phyloP scores from a whole-genome alignment of 2,888 invertebrate species.

The Apamea anceps region DNA sequence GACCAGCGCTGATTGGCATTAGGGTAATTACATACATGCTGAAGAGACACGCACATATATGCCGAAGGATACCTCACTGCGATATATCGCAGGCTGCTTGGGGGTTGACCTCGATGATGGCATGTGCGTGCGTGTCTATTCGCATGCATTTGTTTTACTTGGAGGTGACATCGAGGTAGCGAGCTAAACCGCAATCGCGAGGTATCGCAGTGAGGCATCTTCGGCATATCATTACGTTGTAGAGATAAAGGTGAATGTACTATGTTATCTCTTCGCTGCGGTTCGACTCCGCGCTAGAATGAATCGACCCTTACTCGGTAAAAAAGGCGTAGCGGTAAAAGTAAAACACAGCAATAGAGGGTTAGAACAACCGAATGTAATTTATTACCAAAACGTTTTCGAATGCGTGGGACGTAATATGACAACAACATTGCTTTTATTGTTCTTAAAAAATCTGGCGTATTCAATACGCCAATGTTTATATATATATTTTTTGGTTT shows the following conservation, averaged over 20 bases:
- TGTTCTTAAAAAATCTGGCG: conserved; percentile 51
- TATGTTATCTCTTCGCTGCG: background rate
- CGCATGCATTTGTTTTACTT: background rate
- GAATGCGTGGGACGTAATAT: conserved; percentile 46
- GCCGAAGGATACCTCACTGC: too few species aligned
- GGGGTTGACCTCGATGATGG: background rate
- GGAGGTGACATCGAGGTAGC: background rate
- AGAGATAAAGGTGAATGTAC: background rate
- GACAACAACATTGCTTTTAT: conserved; percentile 50
- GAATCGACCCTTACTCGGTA: conserved; percentile 46
- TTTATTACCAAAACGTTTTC: conserved; percentile 66
- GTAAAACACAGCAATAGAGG: conserved; percentile 51
- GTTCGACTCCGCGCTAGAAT: background rate
- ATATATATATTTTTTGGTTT: conserved; percentile 13
- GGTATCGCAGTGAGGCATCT: background rate
- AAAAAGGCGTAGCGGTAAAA: conserved; percentile 63
- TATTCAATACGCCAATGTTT: conserved; percentile 45
- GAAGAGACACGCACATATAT: too few species aligned
- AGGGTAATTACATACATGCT: too few species aligned
- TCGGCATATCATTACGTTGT: background rate
- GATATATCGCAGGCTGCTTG: too few species aligned
- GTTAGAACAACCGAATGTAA: conserved; percentile 66
- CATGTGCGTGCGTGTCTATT: background rate
- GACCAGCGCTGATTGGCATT: background rate
- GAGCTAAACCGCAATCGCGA: background rate